These are phyloP conservation scores for Leistus spinibarbis DNA, from an alignment of 2,888 invertebrate genomes.

Conservation along the genomic window DNA sequence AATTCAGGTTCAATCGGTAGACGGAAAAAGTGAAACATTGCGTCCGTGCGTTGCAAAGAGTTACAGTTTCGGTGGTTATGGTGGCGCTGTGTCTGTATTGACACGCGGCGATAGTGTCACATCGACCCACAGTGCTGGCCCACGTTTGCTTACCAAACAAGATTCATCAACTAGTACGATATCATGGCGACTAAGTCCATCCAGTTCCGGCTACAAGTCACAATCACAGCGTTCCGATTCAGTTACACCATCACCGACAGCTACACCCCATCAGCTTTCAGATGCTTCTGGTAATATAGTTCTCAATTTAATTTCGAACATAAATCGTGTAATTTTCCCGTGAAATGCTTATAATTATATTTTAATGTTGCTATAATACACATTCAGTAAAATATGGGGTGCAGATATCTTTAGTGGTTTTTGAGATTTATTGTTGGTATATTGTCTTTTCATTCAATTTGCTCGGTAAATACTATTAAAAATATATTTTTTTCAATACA, in stretches of 20 bases:
- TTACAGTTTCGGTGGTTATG: conserved; percentile 88
- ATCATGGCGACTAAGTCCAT: conserved; percentile 73
- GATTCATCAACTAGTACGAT: conserved; percentile 66
- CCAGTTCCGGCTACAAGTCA: conserved; percentile 78
- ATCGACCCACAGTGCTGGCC: conserved; percentile 67
- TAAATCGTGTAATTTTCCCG: too few species aligned
- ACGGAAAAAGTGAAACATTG: conserved; percentile 55
- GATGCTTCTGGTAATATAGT: conserved; percentile 45
- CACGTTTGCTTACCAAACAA: conserved; percentile 77
- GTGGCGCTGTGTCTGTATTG: conserved; percentile 60
- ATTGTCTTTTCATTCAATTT: too few species aligned
- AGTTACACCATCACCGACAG: conserved; percentile 79
- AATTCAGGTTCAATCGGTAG: conserved; percentile 64
- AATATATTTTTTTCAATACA: too few species aligned
- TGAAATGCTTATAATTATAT: too few species aligned
- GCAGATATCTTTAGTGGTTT: too few species aligned
- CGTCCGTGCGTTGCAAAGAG: conserved; percentile 75
- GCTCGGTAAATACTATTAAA: too few species aligned
- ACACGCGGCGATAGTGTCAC: conserved; percentile 68
- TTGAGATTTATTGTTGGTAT: too few species aligned
- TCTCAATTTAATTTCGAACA: too few species aligned
- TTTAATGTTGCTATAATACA: too few species aligned
- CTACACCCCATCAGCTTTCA: conserved; percentile 52
- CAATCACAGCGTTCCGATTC: conserved; percentile 76
- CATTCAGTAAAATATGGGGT: too few species aligned